Evolutionary conservation across 2,888 invertebrate species (phyloP).

Genomic region (Argynnis bischoffii): DNA sequence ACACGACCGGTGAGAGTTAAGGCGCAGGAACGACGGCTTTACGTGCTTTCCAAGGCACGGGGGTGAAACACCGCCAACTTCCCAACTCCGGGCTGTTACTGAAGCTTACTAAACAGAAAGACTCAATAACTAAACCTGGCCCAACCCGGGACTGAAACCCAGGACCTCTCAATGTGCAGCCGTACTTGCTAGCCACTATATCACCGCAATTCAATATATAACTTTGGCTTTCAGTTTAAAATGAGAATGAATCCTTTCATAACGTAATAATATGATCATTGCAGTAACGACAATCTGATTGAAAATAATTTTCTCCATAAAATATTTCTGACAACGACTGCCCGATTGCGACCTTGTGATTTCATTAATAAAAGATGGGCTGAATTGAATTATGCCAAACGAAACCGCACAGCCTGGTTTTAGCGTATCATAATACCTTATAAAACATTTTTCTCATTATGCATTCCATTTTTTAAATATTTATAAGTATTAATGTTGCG

Average conservation of each 20-base stretch:
- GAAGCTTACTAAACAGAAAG: no score
- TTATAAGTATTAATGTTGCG: no score
- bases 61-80: no score
- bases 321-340: conserved; percentile 17
- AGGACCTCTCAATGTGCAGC: no score
- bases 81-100: no score
- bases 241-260: conserved; percentile 10
- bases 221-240: not conserved
- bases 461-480: not conserved
- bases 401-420: conserved; percentile 10
- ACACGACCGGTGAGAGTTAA: no score
- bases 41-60: no score
- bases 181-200: no score
- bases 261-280: conserved; percentile 9
- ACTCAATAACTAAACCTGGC: no score
- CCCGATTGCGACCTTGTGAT: conserved; percentile 9
- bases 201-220: no score
- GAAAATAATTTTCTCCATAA: conserved; percentile 26
- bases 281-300: conserved; percentile 18
- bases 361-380: conserved; percentile 25
- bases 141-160: no score
- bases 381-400: conserved; percentile 17
- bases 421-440: not conserved
- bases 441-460: not conserved
- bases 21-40: no score